Evolutionary conservation across 2,888 invertebrate species (phyloP), one percentile per base, ranked within the genome.

Genomic region (Macropis europaea): DNA sequence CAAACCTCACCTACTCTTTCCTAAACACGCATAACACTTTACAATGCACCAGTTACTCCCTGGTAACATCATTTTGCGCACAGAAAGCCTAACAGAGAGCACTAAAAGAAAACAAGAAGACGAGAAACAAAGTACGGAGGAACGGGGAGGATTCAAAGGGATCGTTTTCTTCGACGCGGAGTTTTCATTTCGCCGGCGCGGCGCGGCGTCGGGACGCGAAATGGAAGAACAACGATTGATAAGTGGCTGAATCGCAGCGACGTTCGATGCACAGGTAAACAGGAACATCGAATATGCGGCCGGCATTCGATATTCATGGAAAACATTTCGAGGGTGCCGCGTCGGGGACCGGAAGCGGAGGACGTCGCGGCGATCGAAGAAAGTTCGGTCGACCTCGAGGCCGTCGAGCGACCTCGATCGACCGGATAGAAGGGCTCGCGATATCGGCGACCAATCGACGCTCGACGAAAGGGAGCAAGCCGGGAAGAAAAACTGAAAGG

Each of bases 281-380:
- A 13, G 32, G 28, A 50, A 67, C 68, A 80, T 80, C 77, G 78
- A 76, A 81, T 83, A 76, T 77, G 60, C 57, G 57, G 78, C 54
- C 59, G 59, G n/a, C 82, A 84, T 83, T 84, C 83, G 70, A 80
- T 84, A 84, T 84, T 84, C 84, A 84, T 84, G 76, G 82, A 80
- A 84, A 82, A 79, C 75, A 77, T 80, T 80, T 80, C 68, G 50
- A 61, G 70, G 43, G 32, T 42, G 28, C 30, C 38, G 34, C n/a
- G n/a, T n/a, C n/a, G n/a, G n/a, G n/a, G n/a, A n/a, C n/a, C n/a
- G n/a, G n/a, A n/a, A n/a, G 50, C 24, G 59, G 52, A 26, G 36
- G 66, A 66, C 45, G n/a, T n/a, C n/a, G n/a, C n/a, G n/a, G n/a
- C n/a, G n/a, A n/a, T 52, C 59, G 48, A 53, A 54, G 42, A 72